Evolutionary conservation across 2,888 invertebrate genomes (phyloP).

Genomic region (Galerucella pusilla): DNA sequence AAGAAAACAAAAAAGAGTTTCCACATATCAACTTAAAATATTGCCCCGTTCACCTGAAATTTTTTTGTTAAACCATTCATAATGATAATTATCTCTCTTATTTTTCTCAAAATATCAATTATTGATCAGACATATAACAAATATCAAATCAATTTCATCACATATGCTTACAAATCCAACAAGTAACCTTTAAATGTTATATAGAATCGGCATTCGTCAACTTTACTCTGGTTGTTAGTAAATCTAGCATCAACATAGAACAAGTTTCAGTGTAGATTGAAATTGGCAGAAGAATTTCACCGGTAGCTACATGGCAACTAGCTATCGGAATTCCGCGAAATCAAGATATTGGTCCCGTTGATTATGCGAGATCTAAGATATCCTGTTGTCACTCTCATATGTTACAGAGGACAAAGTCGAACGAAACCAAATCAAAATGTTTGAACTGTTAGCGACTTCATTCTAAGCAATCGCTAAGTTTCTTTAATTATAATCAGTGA

Average conservation of each 20-base stretch:
- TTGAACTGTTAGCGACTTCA: neutral
- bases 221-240: no score
- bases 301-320: conserved; percentile 46
- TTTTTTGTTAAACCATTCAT: no score
- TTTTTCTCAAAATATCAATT: no score
- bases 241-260: neutral
- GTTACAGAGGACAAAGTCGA: conserved; percentile 24
- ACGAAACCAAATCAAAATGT: conserved; percentile 39
- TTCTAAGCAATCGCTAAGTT: conserved; percentile 5
- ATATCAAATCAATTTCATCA: no score
- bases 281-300: conserved; percentile 46
- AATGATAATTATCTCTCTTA: no score
- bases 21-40: no score
- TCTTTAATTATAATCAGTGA: neutral
- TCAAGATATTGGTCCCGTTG: conserved; percentile 47
- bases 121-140: no score
- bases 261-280: conserved; percentile 30
- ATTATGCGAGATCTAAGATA: conserved; percentile 46
- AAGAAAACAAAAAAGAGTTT: no score
- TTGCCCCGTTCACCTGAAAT: no score
- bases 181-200: no score
- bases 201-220: no score
- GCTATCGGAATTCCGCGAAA: conserved; percentile 44
- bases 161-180: no score
- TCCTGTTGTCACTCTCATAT: conserved; percentile 38